Evolutionary conservation across 2,113 vertebrate genomes (phyloP), one percentile per base, ranked within the genome.

Genomic region (Proterorhinus semilunaris): DNA sequence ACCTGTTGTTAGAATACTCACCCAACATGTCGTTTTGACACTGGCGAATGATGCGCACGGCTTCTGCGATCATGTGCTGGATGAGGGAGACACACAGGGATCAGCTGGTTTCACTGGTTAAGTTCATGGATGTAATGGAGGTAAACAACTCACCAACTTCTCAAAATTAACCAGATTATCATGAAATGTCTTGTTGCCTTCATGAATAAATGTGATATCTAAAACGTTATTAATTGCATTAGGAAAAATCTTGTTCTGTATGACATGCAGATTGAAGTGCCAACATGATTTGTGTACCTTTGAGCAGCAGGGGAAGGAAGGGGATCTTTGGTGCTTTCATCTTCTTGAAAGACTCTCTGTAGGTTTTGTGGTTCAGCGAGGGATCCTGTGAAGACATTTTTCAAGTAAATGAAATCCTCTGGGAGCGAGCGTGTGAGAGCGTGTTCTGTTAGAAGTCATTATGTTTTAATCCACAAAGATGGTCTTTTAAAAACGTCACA

Each of bases 281-380:
- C 54, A 68, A 62, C 61, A 36, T 62, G 62, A 66, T 5, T n/a
- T 83, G 46, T 21, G 74, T 89, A 98, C 98, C 98, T 97, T 99
- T 99, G 71, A 99, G 92, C 62, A 99, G 88, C 86, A 99, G 92
- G 67, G 96, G 98, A 94, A 99, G 95, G 87, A 99, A 99, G 12
- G 98, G 98, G 65, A 99, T 98, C 92, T 98, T 99, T 2, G 98
- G 97, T 42, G 95, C 93, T 83, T 99, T 98, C 96, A 98, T 99
- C 92, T 98, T 98, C 90, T 94, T 99, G 91, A 99, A 99, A 57
- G 95, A 92, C 74, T 98, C 96, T 88, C 98, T 95, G 90, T 99
- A 99, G 90, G 96, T 94, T 92, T 98, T 99, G 91, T 99, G 98
- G 89, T 99, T 99, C 84, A 97, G 91, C 9, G 96, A 98, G 47